Percentiles rank a stretch among this genome's conserved stretches.
phyloP scores from a whole-genome alignment of 2,797 vertebrate species.

The Bovichtus diacanthus region DNA sequence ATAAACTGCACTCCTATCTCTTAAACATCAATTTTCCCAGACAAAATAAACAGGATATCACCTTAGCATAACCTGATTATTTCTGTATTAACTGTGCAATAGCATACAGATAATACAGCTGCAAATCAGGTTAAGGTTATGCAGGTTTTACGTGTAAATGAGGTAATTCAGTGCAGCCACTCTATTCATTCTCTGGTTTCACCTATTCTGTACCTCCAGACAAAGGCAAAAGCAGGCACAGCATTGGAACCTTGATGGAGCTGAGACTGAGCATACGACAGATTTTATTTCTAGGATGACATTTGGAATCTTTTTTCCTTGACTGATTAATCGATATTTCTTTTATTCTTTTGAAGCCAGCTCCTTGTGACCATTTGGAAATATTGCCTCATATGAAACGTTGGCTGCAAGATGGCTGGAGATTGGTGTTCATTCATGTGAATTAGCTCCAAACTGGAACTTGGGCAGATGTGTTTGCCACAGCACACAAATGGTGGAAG shows the following conservation, averaged over 20 bases:
- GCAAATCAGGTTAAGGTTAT: background rate
- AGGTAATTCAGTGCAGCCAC: background rate
- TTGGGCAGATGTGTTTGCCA: constrained; percentile 26
- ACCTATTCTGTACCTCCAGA: constrained; percentile 24
- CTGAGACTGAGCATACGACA: background rate
- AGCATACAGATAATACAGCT: background rate
- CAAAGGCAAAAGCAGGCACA: background rate
- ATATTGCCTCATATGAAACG: background rate
- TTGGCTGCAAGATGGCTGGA: background rate
- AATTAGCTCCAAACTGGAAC: constrained; percentile 28
- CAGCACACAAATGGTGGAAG: constrained; percentile 28
- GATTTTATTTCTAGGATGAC: background rate
- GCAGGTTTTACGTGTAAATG: constrained; percentile 12
- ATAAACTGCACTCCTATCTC: background rate
- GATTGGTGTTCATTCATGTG: constrained; percentile 20
- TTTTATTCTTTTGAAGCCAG: background rate
- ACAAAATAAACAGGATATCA: background rate
- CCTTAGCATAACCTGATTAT: background rate
- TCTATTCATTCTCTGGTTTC: constrained; percentile 12
- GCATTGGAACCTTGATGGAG: background rate
- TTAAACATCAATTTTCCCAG: background rate
- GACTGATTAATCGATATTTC: background rate
- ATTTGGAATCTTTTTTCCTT: background rate
- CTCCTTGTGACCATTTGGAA: background rate
- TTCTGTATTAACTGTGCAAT: background rate